These are phyloP conservation scores for human (Homo sapiens) DNA, from an alignment of 2,113 vertebrate species.

Conservation along the genomic window GRCh38 chr16:53739501-53740000, in stretches of 20 bases:
- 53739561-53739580: neutral
- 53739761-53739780: neutral
- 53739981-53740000: slow-evolving; percentile 1
- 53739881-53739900: neutral
- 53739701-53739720: neutral
- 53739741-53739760: neutral
- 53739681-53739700: neutral
- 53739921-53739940: neutral
- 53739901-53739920: neutral
- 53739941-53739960: neutral
- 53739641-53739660: neutral
- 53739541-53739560: neutral
- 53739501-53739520: neutral
- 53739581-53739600: neutral
- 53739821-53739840: neutral
- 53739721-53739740: neutral
- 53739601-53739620: neutral
- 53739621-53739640: neutral
- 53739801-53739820: neutral
- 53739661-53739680: neutral
- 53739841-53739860: neutral
- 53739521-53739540: neutral
- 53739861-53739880: slow-evolving; percentile 7
- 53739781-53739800: neutral
- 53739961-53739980: neutral